These are phyloP conservation scores for Opisthograptis luteolata DNA, from an alignment of 2,888 invertebrate species.

Conservation along the genomic window DNA sequence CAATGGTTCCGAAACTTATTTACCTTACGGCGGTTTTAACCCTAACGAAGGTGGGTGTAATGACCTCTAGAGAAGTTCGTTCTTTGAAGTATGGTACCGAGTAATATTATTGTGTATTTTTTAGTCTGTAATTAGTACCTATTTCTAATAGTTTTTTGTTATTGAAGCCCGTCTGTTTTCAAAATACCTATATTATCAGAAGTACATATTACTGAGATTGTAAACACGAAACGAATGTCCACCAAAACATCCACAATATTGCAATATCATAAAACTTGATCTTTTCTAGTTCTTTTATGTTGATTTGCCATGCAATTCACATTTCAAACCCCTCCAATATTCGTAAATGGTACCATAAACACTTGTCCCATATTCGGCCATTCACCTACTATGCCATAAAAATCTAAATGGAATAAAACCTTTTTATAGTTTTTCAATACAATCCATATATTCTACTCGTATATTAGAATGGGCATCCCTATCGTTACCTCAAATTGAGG, in stretches of 20 bases:
- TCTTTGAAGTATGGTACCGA: too few relatives aligned
- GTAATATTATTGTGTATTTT: too few relatives aligned
- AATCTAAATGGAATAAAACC: slow-evolving; percentile 23
- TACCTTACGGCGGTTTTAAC: slow-evolving; percentile 61
- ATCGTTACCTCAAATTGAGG: neutral
- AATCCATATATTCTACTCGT: too few relatives aligned
- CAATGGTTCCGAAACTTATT: slow-evolving; percentile 60
- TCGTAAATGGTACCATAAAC: slow-evolving; percentile 13
- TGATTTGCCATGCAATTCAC: neutral
- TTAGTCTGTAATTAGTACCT: too few relatives aligned
- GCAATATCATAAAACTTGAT: neutral
- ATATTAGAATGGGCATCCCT: neutral
- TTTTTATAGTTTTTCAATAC: slow-evolving; percentile 10
- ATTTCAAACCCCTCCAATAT: slow-evolving; percentile 14
- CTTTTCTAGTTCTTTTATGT: slow-evolving; percentile 13
- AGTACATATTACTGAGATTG: too few relatives aligned
- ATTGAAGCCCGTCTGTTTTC: too few relatives aligned
- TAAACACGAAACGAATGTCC: too few relatives aligned
- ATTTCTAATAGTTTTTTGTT: too few relatives aligned
- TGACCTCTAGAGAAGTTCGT: slow-evolving; percentile 39
- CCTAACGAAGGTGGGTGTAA: slow-evolving; percentile 42
- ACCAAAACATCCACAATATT: too few relatives aligned
- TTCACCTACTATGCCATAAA: slow-evolving; percentile 21
- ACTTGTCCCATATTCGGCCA: slow-evolving; percentile 21
- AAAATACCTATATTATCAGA: too few relatives aligned